These are phyloP conservation scores for Pseudorectes ferrugineus DNA, from an alignment of 2,113 vertebrate species.

Conservation along the genomic window DNA sequence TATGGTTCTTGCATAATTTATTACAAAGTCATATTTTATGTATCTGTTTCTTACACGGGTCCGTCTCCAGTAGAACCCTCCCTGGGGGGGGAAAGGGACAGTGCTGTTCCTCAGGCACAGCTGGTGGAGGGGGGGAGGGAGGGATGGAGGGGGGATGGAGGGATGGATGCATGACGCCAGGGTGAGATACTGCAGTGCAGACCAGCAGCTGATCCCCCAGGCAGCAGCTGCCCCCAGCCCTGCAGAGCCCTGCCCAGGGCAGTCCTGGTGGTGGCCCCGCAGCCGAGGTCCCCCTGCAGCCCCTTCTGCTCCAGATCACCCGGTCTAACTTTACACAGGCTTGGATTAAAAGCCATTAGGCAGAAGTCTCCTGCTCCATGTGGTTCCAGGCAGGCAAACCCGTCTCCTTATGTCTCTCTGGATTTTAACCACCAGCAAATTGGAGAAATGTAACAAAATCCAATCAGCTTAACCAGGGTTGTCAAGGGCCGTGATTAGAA, in stretches of 20 bases:
- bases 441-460: not conserved
- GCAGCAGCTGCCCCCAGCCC: not conserved
- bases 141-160: not conserved
- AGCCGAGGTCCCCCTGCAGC: not conserved
- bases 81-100: not conserved
- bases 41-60: not conserved
- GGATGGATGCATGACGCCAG: not conserved
- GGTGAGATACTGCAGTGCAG: not conserved
- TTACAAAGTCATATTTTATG: not conserved
- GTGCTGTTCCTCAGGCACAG: not conserved
- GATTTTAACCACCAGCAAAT: not conserved
- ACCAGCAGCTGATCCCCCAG: no score
- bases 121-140: not conserved
- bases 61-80: not conserved
- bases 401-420: not conserved
- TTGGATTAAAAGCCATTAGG: slow-evolving; percentile 39
- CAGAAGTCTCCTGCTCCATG: not conserved
- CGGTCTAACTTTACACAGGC: slow-evolving; percentile 35
- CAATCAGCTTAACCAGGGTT: not conserved
- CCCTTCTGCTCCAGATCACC: not conserved
- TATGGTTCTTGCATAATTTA: not conserved
- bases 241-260: not conserved
- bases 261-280: not conserved
- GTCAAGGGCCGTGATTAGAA: not conserved
- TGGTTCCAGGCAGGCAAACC: slow-evolving; percentile 2